These are phyloP conservation scores for Drosophila chauvacae DNA, from an alignment of 1,140 invertebrate genomes.

Conservation along the genomic window DNA sequence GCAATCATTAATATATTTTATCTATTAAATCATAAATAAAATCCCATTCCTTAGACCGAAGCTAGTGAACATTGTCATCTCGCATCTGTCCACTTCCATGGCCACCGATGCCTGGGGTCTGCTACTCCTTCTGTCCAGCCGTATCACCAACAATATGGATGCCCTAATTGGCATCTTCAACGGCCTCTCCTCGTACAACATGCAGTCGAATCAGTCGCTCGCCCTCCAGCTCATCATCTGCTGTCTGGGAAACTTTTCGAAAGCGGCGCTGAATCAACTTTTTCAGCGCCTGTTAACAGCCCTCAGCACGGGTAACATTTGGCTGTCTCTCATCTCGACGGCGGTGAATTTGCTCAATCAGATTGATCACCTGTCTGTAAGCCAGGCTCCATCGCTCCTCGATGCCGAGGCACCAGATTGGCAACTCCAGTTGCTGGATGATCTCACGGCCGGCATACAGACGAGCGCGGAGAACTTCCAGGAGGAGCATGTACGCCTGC, in stretches of 20 bases:
- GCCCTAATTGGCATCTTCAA: conserved; percentile 68
- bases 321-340: conserved; percentile 62
- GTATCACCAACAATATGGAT: conserved; percentile 77
- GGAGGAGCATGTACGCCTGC: conserved; percentile 48
- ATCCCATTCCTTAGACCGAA: conserved; percentile 30
- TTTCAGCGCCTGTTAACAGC: conserved; percentile 57
- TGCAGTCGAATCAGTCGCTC: conserved; percentile 66
- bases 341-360: conserved; percentile 56
- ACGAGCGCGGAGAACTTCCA: conserved; percentile 45
- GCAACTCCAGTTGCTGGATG: conserved; percentile 44
- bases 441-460: conserved; percentile 37
- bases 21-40: rapidly evolving
- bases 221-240: conserved; percentile 62
- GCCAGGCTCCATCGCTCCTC: conserved; percentile 38
- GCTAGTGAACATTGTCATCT: conserved; percentile 69
- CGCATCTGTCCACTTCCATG: conserved; percentile 72
- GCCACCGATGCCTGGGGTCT: conserved; percentile 81
- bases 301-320: conserved; percentile 57
- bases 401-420: conserved; percentile 31
- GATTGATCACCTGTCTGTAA: conserved; percentile 57
- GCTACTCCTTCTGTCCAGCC: conserved; percentile 62
- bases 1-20: background rate
- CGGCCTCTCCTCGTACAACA: conserved; percentile 63
- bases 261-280: conserved; percentile 71
- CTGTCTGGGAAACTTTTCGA: conserved; percentile 62